phyloP scores from a whole-genome alignment of 1,140 invertebrate species.

The Andricus grossulariae region DNA sequence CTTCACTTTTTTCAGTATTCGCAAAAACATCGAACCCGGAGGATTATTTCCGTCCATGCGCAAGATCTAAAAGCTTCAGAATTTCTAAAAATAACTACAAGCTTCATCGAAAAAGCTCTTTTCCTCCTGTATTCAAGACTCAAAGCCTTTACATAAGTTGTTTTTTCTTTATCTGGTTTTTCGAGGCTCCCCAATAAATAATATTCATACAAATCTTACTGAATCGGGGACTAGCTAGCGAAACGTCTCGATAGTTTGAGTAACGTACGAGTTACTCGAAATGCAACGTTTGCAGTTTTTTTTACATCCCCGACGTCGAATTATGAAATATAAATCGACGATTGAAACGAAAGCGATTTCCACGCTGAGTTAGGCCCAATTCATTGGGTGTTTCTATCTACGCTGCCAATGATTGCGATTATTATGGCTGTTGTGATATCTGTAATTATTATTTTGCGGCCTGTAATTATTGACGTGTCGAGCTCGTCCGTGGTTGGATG shows the following conservation, averaged over 20 bases:
- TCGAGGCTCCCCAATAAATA: neutral
- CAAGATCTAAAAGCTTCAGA: too few relatives aligned
- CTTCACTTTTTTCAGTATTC: too few relatives aligned
- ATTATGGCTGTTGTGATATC: conserved; percentile 55
- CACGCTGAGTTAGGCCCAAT: neutral
- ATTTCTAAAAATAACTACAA: too few relatives aligned
- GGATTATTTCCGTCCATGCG: too few relatives aligned
- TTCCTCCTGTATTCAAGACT: too few relatives aligned
- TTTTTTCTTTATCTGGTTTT: too few relatives aligned
- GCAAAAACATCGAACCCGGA: too few relatives aligned
- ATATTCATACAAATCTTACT: neutral
- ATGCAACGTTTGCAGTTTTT: conserved; percentile 8
- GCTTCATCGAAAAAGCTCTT: too few relatives aligned
- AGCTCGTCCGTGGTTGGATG: neutral
- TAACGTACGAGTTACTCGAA: neutral
- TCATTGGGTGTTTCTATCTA: conserved; percentile 50
- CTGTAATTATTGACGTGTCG: conserved; percentile 54
- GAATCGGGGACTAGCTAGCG: conserved; percentile 2
- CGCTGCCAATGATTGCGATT: conserved; percentile 55
- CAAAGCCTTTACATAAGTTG: too few relatives aligned
- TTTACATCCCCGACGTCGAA: neutral
- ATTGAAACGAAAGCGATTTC: conserved; percentile 38
- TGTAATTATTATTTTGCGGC: conserved; percentile 58
- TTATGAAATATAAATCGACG: neutral
- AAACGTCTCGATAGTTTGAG: conserved; percentile 13